Base-by-base conservation (phyloP, 1,140 invertebrate genomes). In the Cotesia glomerata region DNA sequence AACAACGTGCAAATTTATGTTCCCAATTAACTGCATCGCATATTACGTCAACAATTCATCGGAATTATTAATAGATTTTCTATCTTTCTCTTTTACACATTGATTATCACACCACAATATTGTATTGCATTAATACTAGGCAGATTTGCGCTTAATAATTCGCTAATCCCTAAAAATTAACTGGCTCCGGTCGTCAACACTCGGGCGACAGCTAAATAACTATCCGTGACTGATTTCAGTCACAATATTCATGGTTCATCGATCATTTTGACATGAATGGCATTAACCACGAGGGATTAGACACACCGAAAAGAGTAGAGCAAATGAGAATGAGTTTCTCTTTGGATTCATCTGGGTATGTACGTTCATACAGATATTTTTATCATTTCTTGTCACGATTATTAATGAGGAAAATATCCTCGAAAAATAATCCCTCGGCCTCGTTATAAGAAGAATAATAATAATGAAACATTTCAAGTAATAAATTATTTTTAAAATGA, bases 211-310 rank as follows among this genome's bases (percentile, higher is more conserved):
- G 61, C 69, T 36, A 34, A 69, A 73, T 73, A 73, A 73, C 65
- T 26, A 54, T 18, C 59, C 61, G 14, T 45, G 58, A 26, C 63
- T 35, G 45, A 64, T 16, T 58, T 70, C 72, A 54, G 68, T 74
- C 72, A 74, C 62, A 74, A 69, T 74, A 74, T 74, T 74, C 72
- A 74, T 58, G 68, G 36, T 65, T 74, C 72, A 74, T 74, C 72
- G 67, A 74, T 74, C 72, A 74, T 69, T 61, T 18, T 16, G 54
- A 49, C 72, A 74, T 68, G 67, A 74, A 69, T 74, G 67, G 69
- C 67, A 61, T 61, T n/a, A 45, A 45, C 39, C 39, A 45, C 11
- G 52, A 59, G 58, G 72, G 72, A 74, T 74, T 74, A 74, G 72
- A 62, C 72, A 69, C 52, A 59, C 59, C 59, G 35, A 62, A 62